A percentile compares a stretch with the other conserved stretches of the same genome.
These are phyloP conservation scores for Trichoplusia ni DNA, from an alignment of 1,140 invertebrate genomes.

Conservation along the genomic window DNA sequence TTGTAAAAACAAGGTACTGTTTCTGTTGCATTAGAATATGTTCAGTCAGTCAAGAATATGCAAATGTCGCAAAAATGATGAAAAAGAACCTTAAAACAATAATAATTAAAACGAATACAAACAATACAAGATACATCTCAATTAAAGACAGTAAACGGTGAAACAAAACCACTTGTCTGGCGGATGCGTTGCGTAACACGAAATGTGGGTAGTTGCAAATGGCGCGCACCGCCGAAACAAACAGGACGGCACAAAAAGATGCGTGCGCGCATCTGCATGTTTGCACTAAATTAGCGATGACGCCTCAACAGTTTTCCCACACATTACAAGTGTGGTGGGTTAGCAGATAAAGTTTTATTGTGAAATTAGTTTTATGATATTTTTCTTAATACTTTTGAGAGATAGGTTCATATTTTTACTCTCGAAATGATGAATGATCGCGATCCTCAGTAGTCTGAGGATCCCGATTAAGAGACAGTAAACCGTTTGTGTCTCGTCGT, in stretches of 20 bases:
- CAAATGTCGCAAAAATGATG: too few species aligned
- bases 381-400: neutral
- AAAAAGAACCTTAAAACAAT: too few species aligned
- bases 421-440: too few species aligned
- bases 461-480: too few species aligned
- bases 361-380: neutral
- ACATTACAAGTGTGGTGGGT: constrained; percentile 46
- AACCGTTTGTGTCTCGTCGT: too few species aligned
- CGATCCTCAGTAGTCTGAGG: too few species aligned
- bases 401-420: too few species aligned
- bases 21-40: too few species aligned
- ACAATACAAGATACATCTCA: neutral
- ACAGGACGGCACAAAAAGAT: constrained; percentile 45
- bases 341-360: constrained; percentile 35
- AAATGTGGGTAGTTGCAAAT: constrained; percentile 14
- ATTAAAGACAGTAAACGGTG: neutral
- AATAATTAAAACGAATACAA: neutral
- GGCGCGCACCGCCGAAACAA: constrained; percentile 51
- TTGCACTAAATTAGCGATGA: constrained; percentile 71
- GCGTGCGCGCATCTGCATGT: constrained; percentile 58
- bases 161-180: neutral
- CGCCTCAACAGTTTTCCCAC: constrained; percentile 69
- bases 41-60: too few species aligned
- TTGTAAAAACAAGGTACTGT: too few species aligned
- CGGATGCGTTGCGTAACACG: constrained; percentile 9